Conservation (phyloP, 2,113 vertebrate species). For the Sebastes fasciatus region DNA sequence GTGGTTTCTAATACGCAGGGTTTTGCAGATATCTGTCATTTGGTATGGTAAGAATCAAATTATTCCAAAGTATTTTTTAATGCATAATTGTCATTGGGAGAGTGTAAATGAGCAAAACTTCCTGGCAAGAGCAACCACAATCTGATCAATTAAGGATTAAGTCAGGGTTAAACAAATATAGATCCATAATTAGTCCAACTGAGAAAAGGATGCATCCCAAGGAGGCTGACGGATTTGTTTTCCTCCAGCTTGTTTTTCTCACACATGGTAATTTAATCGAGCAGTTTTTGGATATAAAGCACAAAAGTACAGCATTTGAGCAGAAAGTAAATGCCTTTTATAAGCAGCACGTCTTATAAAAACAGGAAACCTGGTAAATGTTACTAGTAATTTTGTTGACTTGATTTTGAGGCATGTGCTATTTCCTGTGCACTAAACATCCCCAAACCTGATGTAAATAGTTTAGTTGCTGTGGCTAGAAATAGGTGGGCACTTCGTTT, state of each 20-base stretch:
- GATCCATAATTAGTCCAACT: too few species aligned
- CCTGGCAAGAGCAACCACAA: neutral
- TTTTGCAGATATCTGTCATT: neutral
- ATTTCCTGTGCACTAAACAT: neutral
- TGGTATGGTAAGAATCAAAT: neutral
- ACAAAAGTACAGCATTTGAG: too few species aligned
- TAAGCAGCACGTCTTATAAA: neutral
- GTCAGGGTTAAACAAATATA: neutral
- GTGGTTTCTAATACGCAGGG: neutral
- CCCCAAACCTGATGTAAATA: neutral
- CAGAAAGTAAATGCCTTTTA: neutral
- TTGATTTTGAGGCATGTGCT: neutral
- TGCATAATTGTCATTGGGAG: neutral
- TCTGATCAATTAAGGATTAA: neutral
- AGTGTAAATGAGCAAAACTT: neutral
- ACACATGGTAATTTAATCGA: neutral
- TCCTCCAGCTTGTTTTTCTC: too few species aligned
- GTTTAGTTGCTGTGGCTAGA: neutral
- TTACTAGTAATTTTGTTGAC: neutral
- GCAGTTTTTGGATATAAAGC: neutral
- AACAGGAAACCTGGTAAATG: neutral
- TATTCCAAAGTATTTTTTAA: neutral
- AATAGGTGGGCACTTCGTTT: slow-evolving; percentile 5
- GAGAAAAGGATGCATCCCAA: neutral
- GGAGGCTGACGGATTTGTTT: too few species aligned